Evolutionary conservation across 2,888 invertebrate genomes (phyloP), one percentile per base, ranked within the genome.

Genomic region (Cheilosia scutellata): DNA sequence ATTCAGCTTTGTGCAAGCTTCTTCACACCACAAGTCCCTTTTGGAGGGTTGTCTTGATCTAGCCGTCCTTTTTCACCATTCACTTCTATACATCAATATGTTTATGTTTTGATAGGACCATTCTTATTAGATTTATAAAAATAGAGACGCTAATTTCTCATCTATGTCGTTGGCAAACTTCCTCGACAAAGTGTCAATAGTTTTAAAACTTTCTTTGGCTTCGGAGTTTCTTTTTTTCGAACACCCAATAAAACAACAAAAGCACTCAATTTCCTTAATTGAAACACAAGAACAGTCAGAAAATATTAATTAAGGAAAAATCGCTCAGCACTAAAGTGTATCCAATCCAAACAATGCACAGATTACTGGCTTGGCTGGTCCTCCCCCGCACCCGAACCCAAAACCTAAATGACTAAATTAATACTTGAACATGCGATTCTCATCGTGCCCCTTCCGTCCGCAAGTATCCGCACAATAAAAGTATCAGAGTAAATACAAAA

Each of bases 361-460:
- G 76, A 68, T 76, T 68, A 68, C 65, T 40, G n/a, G 27, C n/a
- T 9, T 16, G 3, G n/a, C 29, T 31, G 31, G 31, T 11, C 11
- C 37, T 7, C 7, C 2, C 33, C 33, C 7, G 37, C 37, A 37
- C 20, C 33, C 44, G 25, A 16, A 2, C 11, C 20, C 58, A 20
- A 20, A 44, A 47, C 27, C 53, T 5, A 70, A 71, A 78, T 78
- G 53, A 71, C 78, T 78, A 70, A 70, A 77, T 77, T 77, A 77
- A 77, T 77, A 78, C 62, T 53, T 55, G 55, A 70, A 55, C 70
- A 55, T 47, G 27, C 44, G 51, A 40, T 65, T 49, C 44, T 20
- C 49, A n/a, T 11, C 7, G 9, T 9, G 5, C 29, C 49, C 44
- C 4, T 5, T 16, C 5, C 49, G 16, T n/a, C 33, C 33, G 7